These are phyloP conservation scores for Pseudonaja textilis DNA, from an alignment of 2,113 vertebrate genomes.

Conservation along the genomic window DNA sequence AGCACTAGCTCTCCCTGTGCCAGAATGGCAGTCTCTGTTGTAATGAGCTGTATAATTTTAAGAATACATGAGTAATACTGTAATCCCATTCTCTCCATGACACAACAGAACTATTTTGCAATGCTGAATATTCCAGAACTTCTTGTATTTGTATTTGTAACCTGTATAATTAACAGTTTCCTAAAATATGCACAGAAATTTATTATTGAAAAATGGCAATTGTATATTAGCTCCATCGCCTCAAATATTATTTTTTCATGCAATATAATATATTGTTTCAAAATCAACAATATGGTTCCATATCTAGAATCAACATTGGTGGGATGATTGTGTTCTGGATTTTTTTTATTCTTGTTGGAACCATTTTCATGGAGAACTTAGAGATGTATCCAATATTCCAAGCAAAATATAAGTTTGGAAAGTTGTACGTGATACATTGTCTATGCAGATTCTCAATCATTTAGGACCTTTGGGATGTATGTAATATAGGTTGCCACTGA, in stretches of 20 bases:
- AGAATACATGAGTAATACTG: conserved; percentile 9
- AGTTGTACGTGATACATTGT: no score
- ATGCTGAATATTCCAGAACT: conserved; percentile 41
- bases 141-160: conserved; percentile 4
- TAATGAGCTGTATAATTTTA: conserved; percentile 31
- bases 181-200: conserved; percentile 32
- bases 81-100: conserved; percentile 16
- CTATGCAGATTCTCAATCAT: no score
- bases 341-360: neutral
- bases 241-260: conserved; percentile 42
- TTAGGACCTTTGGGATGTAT: no score
- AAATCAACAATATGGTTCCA: conserved; percentile 43
- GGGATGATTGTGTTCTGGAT: rapidly evolving
- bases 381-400: neutral
- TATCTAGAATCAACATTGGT: neutral
- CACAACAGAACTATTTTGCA: conserved; percentile 27
- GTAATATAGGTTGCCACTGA: neutral
- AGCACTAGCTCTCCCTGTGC: conserved; percentile 3
- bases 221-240: conserved; percentile 19
- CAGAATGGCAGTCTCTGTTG: neutral
- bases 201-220: conserved; percentile 43
- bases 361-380: neutral
- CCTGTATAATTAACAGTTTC: conserved; percentile 52
- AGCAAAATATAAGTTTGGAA: neutral
- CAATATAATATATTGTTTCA: conserved; percentile 18